phyloP scores from a whole-genome alignment of 2,888 invertebrate genomes.

The Mechanitis messenoides region DNA sequence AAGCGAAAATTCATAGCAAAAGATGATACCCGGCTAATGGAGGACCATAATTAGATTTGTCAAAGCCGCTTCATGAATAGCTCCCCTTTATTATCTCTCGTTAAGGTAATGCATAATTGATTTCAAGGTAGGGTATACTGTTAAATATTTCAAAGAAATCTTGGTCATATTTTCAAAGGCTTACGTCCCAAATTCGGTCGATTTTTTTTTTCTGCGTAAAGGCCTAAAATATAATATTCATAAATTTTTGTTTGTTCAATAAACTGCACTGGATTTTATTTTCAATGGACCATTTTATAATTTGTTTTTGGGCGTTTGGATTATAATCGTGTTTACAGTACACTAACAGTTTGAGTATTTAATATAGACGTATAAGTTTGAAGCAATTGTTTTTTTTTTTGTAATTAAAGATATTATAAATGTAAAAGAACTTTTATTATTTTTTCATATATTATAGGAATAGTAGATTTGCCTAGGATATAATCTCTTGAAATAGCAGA shows the following conservation, averaged over 20 bases:
- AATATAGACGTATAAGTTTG: too few relatives aligned
- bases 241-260: background rate
- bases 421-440: too few relatives aligned
- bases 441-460: too few relatives aligned
- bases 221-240: slow-evolving; percentile 7
- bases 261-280: too few relatives aligned
- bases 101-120: slow-evolving; percentile 33
- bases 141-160: slow-evolving; percentile 15
- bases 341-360: too few relatives aligned
- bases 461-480: too few relatives aligned
- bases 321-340: too few relatives aligned
- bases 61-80: slow-evolving; percentile 25
- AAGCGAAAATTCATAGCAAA: slow-evolving; percentile 13
- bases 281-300: too few relatives aligned
- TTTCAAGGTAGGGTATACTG: slow-evolving; percentile 14
- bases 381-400: too few relatives aligned
- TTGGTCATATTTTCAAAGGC: slow-evolving; percentile 7
- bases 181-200: slow-evolving; percentile 9
- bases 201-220: background rate
- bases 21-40: slow-evolving; percentile 26
- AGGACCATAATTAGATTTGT: slow-evolving; percentile 29
- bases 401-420: too few relatives aligned
- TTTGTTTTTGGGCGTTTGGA: too few relatives aligned
- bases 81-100: slow-evolving; percentile 29
- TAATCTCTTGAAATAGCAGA: too few relatives aligned